A percentile compares a stretch with the other conserved stretches of the same genome.
Evolutionary conservation across 2,888 invertebrate species (phyloP).

Genomic region (Periphyllus acericola): DNA sequence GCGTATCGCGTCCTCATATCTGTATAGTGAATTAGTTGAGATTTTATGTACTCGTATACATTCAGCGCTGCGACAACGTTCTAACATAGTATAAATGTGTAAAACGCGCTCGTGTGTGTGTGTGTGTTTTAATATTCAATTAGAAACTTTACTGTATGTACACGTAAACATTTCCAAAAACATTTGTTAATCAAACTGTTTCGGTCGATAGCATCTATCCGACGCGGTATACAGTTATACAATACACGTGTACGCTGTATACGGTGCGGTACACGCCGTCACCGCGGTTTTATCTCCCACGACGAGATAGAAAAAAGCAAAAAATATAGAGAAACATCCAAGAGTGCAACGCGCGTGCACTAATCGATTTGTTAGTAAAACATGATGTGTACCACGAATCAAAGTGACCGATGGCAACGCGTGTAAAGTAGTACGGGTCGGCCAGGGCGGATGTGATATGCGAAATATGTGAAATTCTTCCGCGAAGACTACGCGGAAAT

Average conservation of each 20-base stretch:
- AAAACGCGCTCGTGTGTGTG: background rate
- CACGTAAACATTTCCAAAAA: background rate
- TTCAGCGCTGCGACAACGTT: slow-evolving; percentile 7
- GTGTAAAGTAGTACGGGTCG: too few species aligned
- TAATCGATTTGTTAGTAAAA: too few species aligned
- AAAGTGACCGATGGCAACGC: too few species aligned
- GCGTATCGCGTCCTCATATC: slow-evolving; percentile 38
- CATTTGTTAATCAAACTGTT: slow-evolving; percentile 52
- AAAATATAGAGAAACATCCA: background rate
- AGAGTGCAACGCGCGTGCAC: too few species aligned
- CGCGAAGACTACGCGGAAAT: too few species aligned
- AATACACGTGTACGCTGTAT: too few species aligned
- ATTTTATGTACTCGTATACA: slow-evolving; percentile 20
- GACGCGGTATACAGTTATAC: background rate
- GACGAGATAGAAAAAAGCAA: background rate
- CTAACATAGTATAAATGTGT: slow-evolving; percentile 8
- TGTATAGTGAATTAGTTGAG: slow-evolving; percentile 33
- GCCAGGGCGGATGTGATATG: too few species aligned
- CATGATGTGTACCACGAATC: too few species aligned
- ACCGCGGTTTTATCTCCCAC: slow-evolving; percentile 22
- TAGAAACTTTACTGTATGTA: background rate
- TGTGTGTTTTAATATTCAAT: slow-evolving; percentile 41
- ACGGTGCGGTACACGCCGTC: background rate
- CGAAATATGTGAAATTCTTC: too few species aligned
- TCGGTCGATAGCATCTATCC: slow-evolving; percentile 14